Percentiles rank a stretch among this genome's conserved stretches.
These are phyloP conservation scores for Adela reaumurella DNA, from an alignment of 2,888 invertebrate genomes.

Conservation along the genomic window DNA sequence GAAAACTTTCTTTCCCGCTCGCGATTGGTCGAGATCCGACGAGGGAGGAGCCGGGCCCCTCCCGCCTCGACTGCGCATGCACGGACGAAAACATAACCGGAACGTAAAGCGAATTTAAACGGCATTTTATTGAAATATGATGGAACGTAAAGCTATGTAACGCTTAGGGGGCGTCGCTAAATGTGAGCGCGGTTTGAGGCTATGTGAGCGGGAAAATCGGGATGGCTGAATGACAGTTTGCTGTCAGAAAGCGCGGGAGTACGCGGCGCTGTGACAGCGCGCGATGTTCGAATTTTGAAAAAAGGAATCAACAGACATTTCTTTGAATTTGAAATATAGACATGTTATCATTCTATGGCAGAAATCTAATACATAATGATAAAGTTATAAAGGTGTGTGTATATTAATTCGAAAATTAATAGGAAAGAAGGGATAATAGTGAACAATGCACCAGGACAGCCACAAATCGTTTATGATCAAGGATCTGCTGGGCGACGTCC, in stretches of 20 bases:
- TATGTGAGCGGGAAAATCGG: background rate
- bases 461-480: conserved; percentile 81
- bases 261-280: conserved; percentile 17
- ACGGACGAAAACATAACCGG: conserved; percentile 19
- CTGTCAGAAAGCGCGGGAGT: conserved; percentile 40
- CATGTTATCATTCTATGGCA: too few relatives aligned
- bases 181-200: background rate
- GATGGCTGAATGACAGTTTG: conserved; percentile 35
- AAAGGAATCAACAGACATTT: too few relatives aligned
- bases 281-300: too few relatives aligned
- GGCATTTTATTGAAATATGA: conserved; percentile 38
- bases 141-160: background rate
- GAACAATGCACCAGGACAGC: conserved; percentile 61
- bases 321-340: too few relatives aligned
- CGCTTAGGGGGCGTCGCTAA: background rate
- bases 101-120: conserved; percentile 48
- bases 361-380: too few relatives aligned
- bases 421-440: too few relatives aligned
- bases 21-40: conserved; percentile 25
- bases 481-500: conserved; percentile 76
- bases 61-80: conserved; percentile 39
- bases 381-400: too few relatives aligned
- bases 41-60: conserved; percentile 30
- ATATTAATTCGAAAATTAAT: too few relatives aligned
- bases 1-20: conserved; percentile 26